Evolutionary conservation across 2,113 vertebrate genomes (phyloP).

Genomic region (Crocuta crocuta): DNA sequence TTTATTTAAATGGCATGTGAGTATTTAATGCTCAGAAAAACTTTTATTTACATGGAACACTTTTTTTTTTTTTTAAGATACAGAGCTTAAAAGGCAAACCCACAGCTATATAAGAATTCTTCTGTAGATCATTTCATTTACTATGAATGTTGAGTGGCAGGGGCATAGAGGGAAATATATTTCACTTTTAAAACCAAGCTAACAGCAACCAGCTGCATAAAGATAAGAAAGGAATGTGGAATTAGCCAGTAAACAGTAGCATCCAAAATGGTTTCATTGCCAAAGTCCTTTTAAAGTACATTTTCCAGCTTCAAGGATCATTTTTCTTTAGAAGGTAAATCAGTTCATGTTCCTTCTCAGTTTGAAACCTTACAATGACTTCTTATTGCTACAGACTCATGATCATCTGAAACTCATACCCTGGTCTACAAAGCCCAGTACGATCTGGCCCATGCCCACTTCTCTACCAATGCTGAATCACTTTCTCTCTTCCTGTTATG

Average conservation of each 20-base stretch:
- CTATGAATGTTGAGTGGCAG: neutral
- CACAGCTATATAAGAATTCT: neutral
- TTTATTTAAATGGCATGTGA: neutral
- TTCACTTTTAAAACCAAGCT: conserved; percentile 20
- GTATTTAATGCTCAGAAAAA: neutral
- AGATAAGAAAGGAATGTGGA: neutral
- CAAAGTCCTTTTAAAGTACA: neutral
- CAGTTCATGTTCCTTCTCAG: neutral
- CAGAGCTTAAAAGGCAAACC: neutral
- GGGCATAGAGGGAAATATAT: neutral
- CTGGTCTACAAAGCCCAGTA: neutral
- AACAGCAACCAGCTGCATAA: neutral
- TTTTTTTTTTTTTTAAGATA: neutral
- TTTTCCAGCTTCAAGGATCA: neutral
- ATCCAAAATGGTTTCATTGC: neutral
- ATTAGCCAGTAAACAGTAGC: neutral
- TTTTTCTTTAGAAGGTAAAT: neutral
- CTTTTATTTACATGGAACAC: neutral
- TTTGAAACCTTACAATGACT: neutral
- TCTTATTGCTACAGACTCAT: neutral
- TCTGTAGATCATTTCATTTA: neutral
- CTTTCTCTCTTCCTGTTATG: neutral
- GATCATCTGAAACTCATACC: neutral
- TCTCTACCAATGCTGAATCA: neutral
- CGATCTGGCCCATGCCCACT: neutral